Evolutionary conservation across 2,888 invertebrate genomes (phyloP), one percentile per base, ranked within the genome.

Genomic region (Drosophila diplacantha): DNA sequence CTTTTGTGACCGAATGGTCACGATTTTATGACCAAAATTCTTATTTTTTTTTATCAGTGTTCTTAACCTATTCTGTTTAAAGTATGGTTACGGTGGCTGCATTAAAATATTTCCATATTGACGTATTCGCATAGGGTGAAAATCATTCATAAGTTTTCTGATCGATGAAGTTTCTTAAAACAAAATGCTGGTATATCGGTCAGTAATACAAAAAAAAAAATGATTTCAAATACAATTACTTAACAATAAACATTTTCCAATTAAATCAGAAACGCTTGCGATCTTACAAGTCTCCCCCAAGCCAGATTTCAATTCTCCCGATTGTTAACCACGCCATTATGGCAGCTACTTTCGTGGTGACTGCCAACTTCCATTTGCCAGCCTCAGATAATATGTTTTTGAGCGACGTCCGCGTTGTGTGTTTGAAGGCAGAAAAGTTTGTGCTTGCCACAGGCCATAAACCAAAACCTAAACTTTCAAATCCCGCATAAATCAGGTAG

Each of bases 381-480:
- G 20, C 31, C 37, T 31, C 32, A 38, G 46, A 46, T 60, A 38
- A 61, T 39, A 38, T 32, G 59, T 61, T 61, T 38, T 61, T 24
- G 26, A 39, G 39, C 32, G 26, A 60, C 31, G 26, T 47, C 26
- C 47, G 18, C 20, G 52, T 49, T 47, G 35, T 43, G 61, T 35
- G 51, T 49, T 18, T 59, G 63, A 54, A 57, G 61, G 50, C 51
- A 44, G 56, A 43, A 58, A 77, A 71, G 62, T 58, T 66, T 56
- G 43, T 56, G 35, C 26, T 34, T 66, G 58, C 75, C 70, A 34
- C 41, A 53, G 71, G 79, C 65, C 61, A 66, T 77, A 75, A 81
- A 69, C 72, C 72, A 72, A 41, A 65, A 59, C 62, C 66, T 60
- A 67, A 78, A 78, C 73, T 76, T 81, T 59, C 38, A 61, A 56